phyloP scores from a whole-genome alignment of 2,113 vertebrate species.

The Pelmatolapia mariae region DNA sequence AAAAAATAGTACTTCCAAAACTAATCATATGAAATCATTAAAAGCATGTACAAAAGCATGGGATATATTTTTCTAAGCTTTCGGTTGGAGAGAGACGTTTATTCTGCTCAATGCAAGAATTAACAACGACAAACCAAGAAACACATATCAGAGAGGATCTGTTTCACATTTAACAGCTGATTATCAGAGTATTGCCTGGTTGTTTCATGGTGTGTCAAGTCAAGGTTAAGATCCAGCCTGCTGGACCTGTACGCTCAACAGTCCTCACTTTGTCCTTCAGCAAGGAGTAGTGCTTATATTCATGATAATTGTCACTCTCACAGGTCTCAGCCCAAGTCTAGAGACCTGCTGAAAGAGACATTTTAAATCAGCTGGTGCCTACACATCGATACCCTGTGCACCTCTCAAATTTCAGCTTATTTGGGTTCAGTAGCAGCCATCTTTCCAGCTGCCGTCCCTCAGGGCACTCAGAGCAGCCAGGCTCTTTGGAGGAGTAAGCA shows the following conservation, averaged over 20 bases:
- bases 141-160: conserved; percentile 20
- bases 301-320: conserved; percentile 43
- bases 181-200: conserved; percentile 52
- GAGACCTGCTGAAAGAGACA: background rate
- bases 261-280: background rate
- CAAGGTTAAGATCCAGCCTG: conserved; percentile 83
- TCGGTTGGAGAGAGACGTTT: background rate
- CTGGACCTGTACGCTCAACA: conserved; percentile 74
- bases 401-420: background rate
- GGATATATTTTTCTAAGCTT: background rate
- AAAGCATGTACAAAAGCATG: conserved; percentile 44
- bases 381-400: conserved; percentile 35
- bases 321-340: background rate
- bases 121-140: background rate
- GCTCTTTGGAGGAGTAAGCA: conserved; percentile 94
- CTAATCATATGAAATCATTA: conserved; percentile 30
- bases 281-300: conserved; percentile 7
- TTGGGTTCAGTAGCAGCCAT: conserved; percentile 89
- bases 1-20: conserved; percentile 17
- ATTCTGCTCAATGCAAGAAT: conserved; percentile 25
- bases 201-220: background rate
- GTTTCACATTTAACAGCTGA: conserved; percentile 34
- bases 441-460: conserved; percentile 92
- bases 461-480: conserved; percentile 87
- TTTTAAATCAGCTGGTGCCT: background rate